Evolutionary conservation across 92 coral and sea anemone species (phyloP).

Genomic region (Phenganax marumi): DNA sequence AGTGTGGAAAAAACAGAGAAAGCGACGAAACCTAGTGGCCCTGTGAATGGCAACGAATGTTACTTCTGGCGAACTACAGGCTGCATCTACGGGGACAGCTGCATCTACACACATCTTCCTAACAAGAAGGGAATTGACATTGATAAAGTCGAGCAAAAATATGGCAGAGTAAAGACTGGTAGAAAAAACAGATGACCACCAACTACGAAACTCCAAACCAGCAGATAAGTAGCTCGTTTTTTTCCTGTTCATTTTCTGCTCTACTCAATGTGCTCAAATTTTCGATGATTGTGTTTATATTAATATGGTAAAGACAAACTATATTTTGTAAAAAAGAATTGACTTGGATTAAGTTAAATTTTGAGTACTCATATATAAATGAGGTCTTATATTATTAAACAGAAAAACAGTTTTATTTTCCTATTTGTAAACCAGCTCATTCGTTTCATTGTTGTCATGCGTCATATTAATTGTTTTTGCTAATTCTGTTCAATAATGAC

Average conservation of each 20-base stretch:
- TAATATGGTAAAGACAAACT: neutral
- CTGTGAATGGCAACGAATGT: conserved; percentile 96
- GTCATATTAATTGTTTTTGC: no score
- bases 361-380: no score
- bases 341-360: neutral
- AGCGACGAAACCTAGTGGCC: conserved; percentile 69
- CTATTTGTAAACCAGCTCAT: no score
- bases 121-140: conserved; percentile 74
- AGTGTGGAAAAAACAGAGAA: neutral
- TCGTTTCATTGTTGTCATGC: no score
- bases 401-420: neutral
- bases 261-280: no score
- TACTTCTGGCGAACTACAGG: conserved; percentile 99
- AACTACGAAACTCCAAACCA: no score
- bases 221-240: no score
- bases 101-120: conserved; percentile 77
- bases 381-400: neutral
- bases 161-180: conserved; percentile 62
- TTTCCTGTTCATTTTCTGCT: no score
- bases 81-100: conserved; percentile 84
- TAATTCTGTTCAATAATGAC: no score
- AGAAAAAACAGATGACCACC: conserved; percentile 23
- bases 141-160: conserved; percentile 84
- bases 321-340: conserved; percentile 19
- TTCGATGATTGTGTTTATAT: no score